A percentile compares a stretch with the other conserved stretches of the same genome.
Evolutionary conservation across 1,140 invertebrate species (phyloP).

Genomic region (Holotrichia oblita): DNA sequence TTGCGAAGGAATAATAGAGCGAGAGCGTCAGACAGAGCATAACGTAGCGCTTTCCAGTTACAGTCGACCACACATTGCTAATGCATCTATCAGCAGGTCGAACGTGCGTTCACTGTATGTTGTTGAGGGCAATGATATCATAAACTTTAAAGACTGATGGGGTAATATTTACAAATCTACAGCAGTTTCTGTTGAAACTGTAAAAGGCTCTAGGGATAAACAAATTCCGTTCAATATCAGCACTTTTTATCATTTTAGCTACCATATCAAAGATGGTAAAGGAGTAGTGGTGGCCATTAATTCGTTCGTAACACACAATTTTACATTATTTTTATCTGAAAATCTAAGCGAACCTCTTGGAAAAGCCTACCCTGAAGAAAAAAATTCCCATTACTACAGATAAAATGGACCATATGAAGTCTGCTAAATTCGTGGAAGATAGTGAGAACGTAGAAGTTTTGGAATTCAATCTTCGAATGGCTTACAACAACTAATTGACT

Average conservation of each 20-base stretch:
- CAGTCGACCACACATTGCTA: no score
- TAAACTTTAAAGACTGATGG: conserved; percentile 28
- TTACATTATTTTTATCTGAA: conserved; percentile 14
- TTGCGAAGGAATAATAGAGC: no score
- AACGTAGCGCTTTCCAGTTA: no score
- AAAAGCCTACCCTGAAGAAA: conserved; percentile 5
- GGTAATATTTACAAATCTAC: not conserved
- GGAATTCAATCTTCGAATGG: not conserved
- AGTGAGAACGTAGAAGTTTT: conserved; percentile 2
- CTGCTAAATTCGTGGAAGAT: conserved; percentile 20
- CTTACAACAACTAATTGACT: not conserved
- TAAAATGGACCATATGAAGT: conserved; percentile 18
- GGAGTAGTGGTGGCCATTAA: not conserved
- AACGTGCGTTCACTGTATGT: no score
- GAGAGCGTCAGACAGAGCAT: no score
- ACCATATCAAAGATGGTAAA: conserved; percentile 8
- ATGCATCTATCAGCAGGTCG: no score
- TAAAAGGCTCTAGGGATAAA: not conserved
- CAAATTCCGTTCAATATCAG: conserved; percentile 8
- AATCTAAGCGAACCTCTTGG: not conserved
- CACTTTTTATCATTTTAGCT: conserved; percentile 18
- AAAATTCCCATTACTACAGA: conserved; percentile 23
- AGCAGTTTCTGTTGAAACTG: not conserved
- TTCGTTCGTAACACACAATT: conserved; percentile 9
- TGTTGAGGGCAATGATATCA: conserved; percentile 14